Base-by-base conservation (phyloP, 2,888 invertebrate species). In the Drosophila meridionalis region DNA sequence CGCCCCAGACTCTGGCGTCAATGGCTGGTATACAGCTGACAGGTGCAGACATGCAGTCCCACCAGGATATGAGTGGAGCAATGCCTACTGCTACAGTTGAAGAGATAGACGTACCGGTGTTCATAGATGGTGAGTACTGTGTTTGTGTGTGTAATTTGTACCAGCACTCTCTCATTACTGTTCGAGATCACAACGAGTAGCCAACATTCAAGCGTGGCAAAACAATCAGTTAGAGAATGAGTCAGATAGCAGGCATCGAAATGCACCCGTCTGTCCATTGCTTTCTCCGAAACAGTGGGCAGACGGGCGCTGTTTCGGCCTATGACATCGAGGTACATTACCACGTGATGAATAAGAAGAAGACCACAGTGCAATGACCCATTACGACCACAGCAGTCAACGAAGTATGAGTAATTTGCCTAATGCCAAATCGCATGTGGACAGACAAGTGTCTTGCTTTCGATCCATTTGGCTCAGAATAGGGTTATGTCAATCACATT, bases 111-210 rank as follows among this genome's bases (percentile, higher is more conserved):
- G 92, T 92, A 91, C 91, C 92, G 90, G 92, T 92, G 90, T 92
- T 92, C 92, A 92, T 92, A 88, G 89, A 92, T 92, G 92, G 92
- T 92, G 92, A 92, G 92, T 92, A 92, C 92, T 92, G 91, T 92
- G 92, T 91, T 83, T 89, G 82, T 90, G 81, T 83, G 78, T 77
- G 76, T 80, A 80, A 82, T 80, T 69, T 70, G 86, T 87, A 87
- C 88, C 78, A 87, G 86, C 76, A 85, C 90, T 88, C 88, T 87
- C 86, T 85, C 88, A 78, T 85, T 89, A 89, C 90, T 85, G 88
- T 85, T 74, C 68, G 47, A 63, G 8, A 65, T 59, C 58, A 40
- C 69, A 50, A 55, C 50, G 36, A 53, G 40, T 63, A 63, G 40
- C 43, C 48, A 70, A 57, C 20, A 62, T n/a, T 62, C 11, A 45